Evolutionary conservation across 2,113 vertebrate genomes (phyloP).

Genomic region (Melanerpes aurifrons): DNA sequence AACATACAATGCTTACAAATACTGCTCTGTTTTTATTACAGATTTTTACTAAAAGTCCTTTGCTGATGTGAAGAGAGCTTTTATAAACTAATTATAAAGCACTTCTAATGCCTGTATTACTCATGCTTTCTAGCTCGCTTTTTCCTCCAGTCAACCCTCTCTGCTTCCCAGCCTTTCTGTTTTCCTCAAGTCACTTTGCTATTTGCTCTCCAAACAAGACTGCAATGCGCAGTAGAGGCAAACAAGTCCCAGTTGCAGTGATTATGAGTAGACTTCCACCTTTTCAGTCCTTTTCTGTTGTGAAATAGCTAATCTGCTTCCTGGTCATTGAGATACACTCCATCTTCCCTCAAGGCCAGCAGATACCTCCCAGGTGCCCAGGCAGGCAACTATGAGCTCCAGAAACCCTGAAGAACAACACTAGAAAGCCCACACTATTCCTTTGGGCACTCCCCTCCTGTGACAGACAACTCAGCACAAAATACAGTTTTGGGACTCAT

Average conservation of each 20-base stretch:
- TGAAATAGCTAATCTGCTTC: background rate
- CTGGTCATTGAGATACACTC: background rate
- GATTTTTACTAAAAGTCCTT: constrained; percentile 52
- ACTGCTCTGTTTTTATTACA: constrained; percentile 27
- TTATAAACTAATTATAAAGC: constrained; percentile 66
- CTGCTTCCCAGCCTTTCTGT: constrained; percentile 3
- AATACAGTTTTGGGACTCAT: background rate
- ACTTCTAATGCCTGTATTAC: constrained; percentile 54
- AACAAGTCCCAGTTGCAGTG: background rate
- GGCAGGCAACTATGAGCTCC: background rate
- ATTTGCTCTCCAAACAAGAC: background rate
- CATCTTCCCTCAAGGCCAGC: background rate
- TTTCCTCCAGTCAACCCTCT: constrained; percentile 8
- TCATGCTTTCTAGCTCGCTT: constrained; percentile 20
- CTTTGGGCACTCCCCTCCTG: background rate
- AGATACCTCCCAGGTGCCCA: background rate
- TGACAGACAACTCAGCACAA: background rate
- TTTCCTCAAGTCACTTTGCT: constrained; percentile 2
- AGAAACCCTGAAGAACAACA: background rate
- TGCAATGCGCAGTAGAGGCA: background rate
- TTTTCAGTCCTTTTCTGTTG: constrained; percentile 8
- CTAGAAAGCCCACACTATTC: background rate
- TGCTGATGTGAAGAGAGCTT: constrained; percentile 51
- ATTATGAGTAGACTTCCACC: background rate
- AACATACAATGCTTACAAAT: constrained; percentile 40